Evolutionary conservation across 2,888 invertebrate species (phyloP), one percentile per base, ranked within the genome.

Genomic region (Caenorhabditis becei): DNA sequence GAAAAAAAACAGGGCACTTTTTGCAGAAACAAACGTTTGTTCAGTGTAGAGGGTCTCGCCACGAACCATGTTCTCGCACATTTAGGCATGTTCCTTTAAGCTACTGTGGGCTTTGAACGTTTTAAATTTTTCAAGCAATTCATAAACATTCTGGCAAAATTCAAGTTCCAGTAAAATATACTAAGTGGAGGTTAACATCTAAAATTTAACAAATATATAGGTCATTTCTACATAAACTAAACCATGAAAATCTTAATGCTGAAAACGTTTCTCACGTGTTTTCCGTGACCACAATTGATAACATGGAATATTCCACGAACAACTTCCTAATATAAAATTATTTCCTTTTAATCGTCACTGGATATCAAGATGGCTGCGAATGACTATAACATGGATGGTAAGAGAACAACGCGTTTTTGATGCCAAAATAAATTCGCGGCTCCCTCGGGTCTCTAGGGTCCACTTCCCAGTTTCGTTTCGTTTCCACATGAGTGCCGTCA

Each of bases 321-420:
- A 63, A 63, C 41, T 18, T 11, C 16, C 4, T 14, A 47, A 24
- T 4, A 32, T 7, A 32, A 4, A 63, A 14, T 32, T 35, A 35
- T 62, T 62, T 62, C 23, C 37, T 41, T 41, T 16, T 10, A 14
- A 41, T 41, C 14, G 41, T 41, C 41, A 14, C 10, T 32, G 23
- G 18, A 41, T 23, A 63, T 18, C n/a, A 53, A 66, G 66, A 78
- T 78, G 71, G 59, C 71, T 18, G 32, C 71, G 20, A 78, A 53
- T 78, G 71, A 78, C 66, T 65, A 61, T 41, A 78, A 71, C 53
- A 61, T 78, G 71, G 78, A 78, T 71, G 78, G 78, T 78, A 47
- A 71, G 78, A 62, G 53, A 24, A 26, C 24, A 24, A 23, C 24
- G 18, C 8, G 1, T 44, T 32, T 32, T 28, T 49, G 32, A 14